phyloP scores from a whole-genome alignment of 2,888 invertebrate species.

The Aromia moschata region DNA sequence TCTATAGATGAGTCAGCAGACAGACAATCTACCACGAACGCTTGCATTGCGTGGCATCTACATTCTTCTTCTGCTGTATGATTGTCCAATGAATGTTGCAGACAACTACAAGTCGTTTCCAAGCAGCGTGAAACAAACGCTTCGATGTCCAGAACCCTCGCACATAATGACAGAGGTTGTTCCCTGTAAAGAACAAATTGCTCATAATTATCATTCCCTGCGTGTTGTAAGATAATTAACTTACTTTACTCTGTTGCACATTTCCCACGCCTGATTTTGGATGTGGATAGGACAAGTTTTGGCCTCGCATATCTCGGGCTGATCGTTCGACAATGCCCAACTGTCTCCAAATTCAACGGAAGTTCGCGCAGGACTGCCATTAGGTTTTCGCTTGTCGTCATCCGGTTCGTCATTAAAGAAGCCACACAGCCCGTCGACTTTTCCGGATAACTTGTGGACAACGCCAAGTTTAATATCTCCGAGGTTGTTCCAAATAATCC shows the following conservation, averaged over 20 bases:
- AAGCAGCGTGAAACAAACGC: slow-evolving; percentile 77
- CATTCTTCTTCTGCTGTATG: slow-evolving; percentile 64
- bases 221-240: slow-evolving; percentile 18
- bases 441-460: slow-evolving; percentile 68
- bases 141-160: slow-evolving; percentile 71
- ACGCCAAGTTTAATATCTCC: slow-evolving; percentile 75
- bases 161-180: slow-evolving; percentile 73
- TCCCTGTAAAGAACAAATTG: slow-evolving; percentile 57
- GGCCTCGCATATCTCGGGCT: slow-evolving; percentile 67
- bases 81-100: slow-evolving; percentile 65
- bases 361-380: slow-evolving; percentile 70
- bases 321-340: slow-evolving; percentile 72
- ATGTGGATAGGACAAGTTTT: slow-evolving; percentile 70
- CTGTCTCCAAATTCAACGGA: slow-evolving; percentile 79
- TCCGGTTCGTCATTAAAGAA: slow-evolving; percentile 72
- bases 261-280: slow-evolving; percentile 72
- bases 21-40: slow-evolving; percentile 78
- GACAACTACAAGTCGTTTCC: slow-evolving; percentile 79
- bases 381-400: slow-evolving; percentile 79
- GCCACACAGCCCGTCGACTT: slow-evolving; percentile 84
- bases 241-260: slow-evolving; percentile 70
- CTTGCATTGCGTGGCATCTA: slow-evolving; percentile 75
- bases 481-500: slow-evolving; percentile 75
- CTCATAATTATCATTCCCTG: neutral
- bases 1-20: slow-evolving; percentile 71